Conservation (phyloP, 2,113 vertebrate species). For the Neolamprologus cancellatus region DNA sequence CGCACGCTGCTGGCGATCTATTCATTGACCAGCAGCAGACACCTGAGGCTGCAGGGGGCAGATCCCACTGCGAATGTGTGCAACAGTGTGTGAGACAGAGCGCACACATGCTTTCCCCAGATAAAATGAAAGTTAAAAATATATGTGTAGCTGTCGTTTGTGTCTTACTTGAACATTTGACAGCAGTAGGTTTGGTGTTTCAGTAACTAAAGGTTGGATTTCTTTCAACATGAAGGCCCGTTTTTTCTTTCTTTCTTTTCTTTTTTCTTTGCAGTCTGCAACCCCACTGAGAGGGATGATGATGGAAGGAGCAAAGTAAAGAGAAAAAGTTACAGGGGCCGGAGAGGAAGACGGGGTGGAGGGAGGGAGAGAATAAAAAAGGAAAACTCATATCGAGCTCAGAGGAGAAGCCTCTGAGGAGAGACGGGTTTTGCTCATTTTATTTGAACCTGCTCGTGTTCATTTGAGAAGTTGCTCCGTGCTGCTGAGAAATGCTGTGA, state of each 20-base stretch:
- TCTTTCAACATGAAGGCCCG: neutral
- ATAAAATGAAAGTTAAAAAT: neutral
- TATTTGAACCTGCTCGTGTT: constrained; percentile 9
- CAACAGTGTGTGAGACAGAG: neutral
- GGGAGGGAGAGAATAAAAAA: neutral
- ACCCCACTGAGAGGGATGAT: neutral
- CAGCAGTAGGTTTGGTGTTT: neutral
- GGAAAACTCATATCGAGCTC: neutral
- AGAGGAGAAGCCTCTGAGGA: constrained; percentile 12
- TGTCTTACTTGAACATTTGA: constrained; percentile 12
- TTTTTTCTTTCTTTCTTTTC: neutral
- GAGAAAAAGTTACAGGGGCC: neutral
- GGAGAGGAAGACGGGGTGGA: neutral
- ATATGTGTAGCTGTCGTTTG: neutral
- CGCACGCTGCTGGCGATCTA: neutral
- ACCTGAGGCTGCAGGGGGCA: neutral
- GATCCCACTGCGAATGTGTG: neutral
- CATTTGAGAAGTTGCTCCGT: constrained; percentile 6
- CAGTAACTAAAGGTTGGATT: neutral
- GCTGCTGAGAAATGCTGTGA: constrained; percentile 7
- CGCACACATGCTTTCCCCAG: neutral
- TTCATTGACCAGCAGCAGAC: neutral
- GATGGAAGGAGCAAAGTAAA: constrained; percentile 3
- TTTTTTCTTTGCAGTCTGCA: neutral
- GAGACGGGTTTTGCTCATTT: neutral